Conservation (phyloP, 1,140 invertebrate genomes). For the Pseudomyrmex pallidus region DNA sequence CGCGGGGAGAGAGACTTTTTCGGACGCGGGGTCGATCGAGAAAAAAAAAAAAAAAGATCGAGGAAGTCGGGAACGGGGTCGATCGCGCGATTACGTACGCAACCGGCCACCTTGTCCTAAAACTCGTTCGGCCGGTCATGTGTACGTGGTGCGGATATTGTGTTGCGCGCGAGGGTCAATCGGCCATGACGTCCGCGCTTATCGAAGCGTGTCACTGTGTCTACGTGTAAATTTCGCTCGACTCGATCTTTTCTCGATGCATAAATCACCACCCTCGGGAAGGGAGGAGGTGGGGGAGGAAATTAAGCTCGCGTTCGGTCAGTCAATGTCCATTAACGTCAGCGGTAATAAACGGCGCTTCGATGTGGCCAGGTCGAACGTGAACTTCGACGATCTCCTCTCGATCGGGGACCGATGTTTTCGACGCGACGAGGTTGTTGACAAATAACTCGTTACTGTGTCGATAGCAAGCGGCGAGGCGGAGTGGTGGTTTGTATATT, state of each 20-base stretch:
- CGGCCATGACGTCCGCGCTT: background rate
- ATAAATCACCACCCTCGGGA: too few relatives aligned
- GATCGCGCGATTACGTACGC: background rate
- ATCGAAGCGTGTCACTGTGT: conserved; percentile 6
- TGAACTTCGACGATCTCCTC: too few relatives aligned
- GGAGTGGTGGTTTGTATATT: background rate
- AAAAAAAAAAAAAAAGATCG: conserved; percentile 28
- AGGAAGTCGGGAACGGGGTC: conserved; percentile 51
- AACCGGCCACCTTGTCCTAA: conserved; percentile 20
- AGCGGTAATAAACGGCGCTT: too few relatives aligned
- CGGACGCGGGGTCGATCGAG: background rate
- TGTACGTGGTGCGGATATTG: background rate
- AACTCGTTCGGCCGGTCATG: background rate
- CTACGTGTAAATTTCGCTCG: background rate
- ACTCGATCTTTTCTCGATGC: background rate
- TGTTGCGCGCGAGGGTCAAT: conserved; percentile 1
- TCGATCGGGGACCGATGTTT: too few relatives aligned
- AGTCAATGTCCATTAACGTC: too few relatives aligned
- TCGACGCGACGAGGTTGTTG: too few relatives aligned
- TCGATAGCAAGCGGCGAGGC: too few relatives aligned
- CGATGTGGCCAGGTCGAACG: too few relatives aligned
- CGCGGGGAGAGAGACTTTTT: conserved; percentile 21
- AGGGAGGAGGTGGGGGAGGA: too few relatives aligned
- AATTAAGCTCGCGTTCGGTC: too few relatives aligned
- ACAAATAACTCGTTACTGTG: too few relatives aligned